A percentile compares a stretch with the other conserved stretches of the same genome.
Conservation (phyloP, 2,888 invertebrate species). For the Leptinotarsa haldemani region DNA sequence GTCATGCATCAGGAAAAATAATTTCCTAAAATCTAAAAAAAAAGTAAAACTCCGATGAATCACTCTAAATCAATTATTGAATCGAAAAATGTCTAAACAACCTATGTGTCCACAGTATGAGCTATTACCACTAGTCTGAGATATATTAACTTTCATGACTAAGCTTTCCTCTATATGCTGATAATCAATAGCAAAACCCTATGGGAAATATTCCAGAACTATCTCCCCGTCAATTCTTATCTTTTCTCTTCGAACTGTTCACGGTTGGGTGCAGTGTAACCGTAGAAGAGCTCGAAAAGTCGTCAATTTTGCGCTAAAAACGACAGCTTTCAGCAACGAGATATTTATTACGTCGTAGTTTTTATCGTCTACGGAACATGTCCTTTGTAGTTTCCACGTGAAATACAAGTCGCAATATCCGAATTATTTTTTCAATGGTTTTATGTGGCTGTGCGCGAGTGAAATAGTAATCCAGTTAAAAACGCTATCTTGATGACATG, state of each 20-base stretch:
- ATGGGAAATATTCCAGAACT: not conserved
- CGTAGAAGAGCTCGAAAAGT: slow-evolving; percentile 32
- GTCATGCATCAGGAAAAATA: no score
- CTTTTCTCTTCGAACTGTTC: slow-evolving; percentile 24
- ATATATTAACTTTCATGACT: not conserved
- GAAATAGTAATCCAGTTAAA: no score
- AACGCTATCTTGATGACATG: no score
- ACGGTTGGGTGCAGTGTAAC: slow-evolving; percentile 31
- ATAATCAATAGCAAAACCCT: not conserved
- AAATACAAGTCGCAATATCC: no score
- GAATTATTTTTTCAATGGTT: no score
- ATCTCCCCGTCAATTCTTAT: not conserved
- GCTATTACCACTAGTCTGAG: not conserved
- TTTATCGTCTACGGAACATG: not conserved
- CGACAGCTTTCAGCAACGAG: slow-evolving; percentile 41
- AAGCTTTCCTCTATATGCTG: not conserved
- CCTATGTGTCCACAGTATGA: no score
- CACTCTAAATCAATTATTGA: no score
- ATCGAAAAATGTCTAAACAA: no score
- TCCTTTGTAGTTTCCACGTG: not conserved
- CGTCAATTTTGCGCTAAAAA: slow-evolving; percentile 42
- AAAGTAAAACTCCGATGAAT: no score
- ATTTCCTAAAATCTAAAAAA: no score
- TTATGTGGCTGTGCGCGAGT: no score
- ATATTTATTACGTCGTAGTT: slow-evolving; percentile 29